phyloP scores from a whole-genome alignment of 2,888 invertebrate genomes.

The Drosophila limbata region DNA sequence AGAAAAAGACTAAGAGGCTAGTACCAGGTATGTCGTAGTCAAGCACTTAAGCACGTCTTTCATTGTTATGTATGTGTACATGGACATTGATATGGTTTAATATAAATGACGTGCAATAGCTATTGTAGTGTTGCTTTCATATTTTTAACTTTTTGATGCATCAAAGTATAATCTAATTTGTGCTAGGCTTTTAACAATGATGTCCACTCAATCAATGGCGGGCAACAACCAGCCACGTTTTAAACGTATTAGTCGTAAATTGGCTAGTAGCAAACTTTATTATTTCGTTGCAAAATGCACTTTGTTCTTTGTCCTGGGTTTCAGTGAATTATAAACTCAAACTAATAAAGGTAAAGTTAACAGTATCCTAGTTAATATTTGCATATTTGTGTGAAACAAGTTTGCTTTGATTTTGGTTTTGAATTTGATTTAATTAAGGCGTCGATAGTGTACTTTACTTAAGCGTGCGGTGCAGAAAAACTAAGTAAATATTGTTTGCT shows the following conservation, averaged over 20 bases:
- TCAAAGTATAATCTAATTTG: constrained; percentile 58
- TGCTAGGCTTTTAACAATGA: constrained; percentile 46
- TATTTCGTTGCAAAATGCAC: constrained; percentile 38
- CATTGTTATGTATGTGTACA: neutral
- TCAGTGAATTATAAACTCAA: constrained; percentile 5
- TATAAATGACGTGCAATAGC: neutral
- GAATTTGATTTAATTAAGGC: neutral
- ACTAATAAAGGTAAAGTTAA: neutral
- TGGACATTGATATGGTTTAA: neutral
- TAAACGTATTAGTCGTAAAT: constrained; percentile 65
- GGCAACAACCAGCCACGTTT: constrained; percentile 34
- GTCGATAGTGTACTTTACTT: neutral
- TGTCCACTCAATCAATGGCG: constrained; percentile 48
- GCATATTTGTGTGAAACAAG: neutral
- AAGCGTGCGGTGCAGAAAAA: neutral
- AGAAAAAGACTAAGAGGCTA: too few species aligned
- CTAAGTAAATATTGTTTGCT: neutral
- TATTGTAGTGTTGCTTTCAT: constrained; percentile 10
- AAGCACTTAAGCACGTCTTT: neutral
- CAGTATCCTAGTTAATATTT: neutral
- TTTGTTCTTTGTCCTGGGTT: constrained; percentile 6
- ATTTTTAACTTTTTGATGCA: constrained; percentile 32
- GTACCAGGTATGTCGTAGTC: too few species aligned
- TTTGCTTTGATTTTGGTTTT: constrained; percentile 1
- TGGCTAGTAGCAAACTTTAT: constrained; percentile 60